Base-by-base conservation (phyloP, 2,888 invertebrate species). In the Lasioglossum vierecki region DNA sequence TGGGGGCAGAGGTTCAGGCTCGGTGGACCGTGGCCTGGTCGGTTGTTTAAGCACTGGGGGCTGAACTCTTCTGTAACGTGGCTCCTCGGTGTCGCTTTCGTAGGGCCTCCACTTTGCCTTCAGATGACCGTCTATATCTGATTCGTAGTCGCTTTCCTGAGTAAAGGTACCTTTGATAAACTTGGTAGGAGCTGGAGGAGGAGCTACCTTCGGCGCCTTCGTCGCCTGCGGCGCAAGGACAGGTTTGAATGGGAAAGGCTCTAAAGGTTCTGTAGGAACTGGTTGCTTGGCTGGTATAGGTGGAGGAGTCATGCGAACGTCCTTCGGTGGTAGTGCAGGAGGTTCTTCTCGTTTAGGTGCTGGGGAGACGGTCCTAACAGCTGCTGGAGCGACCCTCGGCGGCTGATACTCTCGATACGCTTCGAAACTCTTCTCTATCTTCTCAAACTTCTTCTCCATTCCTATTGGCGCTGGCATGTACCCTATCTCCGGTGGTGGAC, bases 401-500 rank as follows among this genome's bases (percentile, higher is more conserved):
- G 96, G 96, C 71, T 96, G 95, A 76, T 95, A 95, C 39, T 95
- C 95, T 5, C 96, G 88, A 88, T 95, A 96, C 91, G 95, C 95
- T 88, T 96, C 96, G 9, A 96, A 91, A 49, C 96, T 95, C 90
- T 96, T 96, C 91, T 97, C 96, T 87, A 96, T 95, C 85, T 93
- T 94, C 79, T 95, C 95, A 80, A 95, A 91, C 87, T 96, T 95
- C 2, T 96, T 96, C 82, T 95, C 96, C n/a, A 95, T 95, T 60
- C 94, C 92, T 41, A 94, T 90, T 0, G 96, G 95, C 13, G 96
- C 95, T 46, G 96, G 96, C 0, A 96, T 96, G 93, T 96, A 97
- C 68, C 96, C 96, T 13, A 97, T 96, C 95, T 97, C 97, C 26
- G 97, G 97, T 5, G 97, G 96, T 18, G 97, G 95, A 6, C 97